Percentiles rank a stretch among this genome's conserved stretches.
These are phyloP conservation scores for Teleogryllus occipitalis DNA, from an alignment of 1,140 invertebrate genomes.

Conservation along the genomic window DNA sequence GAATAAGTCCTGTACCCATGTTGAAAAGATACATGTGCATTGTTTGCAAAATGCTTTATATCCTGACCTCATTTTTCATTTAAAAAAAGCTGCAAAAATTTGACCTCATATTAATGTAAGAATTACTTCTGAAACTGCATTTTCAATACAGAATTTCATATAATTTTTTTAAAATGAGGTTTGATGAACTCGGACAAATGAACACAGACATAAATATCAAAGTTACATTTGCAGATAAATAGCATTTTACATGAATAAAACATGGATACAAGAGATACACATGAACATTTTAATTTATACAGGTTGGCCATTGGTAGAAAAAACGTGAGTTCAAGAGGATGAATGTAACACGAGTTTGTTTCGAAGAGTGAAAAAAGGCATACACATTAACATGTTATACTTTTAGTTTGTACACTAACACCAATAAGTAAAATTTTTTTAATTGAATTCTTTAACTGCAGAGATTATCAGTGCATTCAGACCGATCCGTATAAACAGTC, in stretches of 20 bases:
- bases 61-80: background rate
- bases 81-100: background rate
- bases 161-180: background rate
- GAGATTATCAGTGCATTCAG: slow-evolving; percentile 1
- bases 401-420: slow-evolving; percentile 5
- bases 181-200: background rate
- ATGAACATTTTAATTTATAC: background rate
- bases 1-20: background rate
- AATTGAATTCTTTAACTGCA: background rate
- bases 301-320: background rate
- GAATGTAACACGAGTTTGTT: background rate
- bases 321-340: background rate
- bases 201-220: background rate
- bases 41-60: background rate
- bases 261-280: background rate
- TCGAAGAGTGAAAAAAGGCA: background rate
- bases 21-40: background rate
- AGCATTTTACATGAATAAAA: background rate
- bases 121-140: background rate
- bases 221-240: background rate
- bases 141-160: background rate
- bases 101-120: no score
- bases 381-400: background rate
- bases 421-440: background rate
- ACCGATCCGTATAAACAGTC: background rate